phyloP scores from a whole-genome alignment of 2,797 vertebrate species.

The Xyrichtys novacula region DNA sequence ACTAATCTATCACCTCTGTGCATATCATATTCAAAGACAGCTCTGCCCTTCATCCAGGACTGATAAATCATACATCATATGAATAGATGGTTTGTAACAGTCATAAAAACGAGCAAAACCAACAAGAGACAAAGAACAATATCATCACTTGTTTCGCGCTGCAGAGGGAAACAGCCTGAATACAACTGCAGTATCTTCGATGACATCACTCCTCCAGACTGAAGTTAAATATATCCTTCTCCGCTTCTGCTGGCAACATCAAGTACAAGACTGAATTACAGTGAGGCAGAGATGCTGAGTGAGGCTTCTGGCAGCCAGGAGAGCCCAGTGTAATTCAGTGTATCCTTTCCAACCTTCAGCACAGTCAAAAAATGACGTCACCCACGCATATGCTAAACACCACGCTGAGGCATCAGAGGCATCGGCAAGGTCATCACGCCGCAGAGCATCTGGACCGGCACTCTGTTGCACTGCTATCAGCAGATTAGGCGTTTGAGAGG shows the following conservation, averaged over 20 bases:
- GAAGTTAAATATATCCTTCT: slow-evolving; percentile 77
- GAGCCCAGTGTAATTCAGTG: slow-evolving; percentile 76
- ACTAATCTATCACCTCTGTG: slow-evolving; percentile 59
- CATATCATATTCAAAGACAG: slow-evolving; percentile 57
- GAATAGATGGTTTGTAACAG: slow-evolving; percentile 25
- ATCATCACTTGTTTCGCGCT: slow-evolving; percentile 46
- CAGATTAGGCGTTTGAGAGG: slow-evolving; percentile 60
- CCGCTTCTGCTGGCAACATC: slow-evolving; percentile 75
- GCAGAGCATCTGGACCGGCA: slow-evolving; percentile 84
- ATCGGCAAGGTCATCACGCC: slow-evolving; percentile 84
- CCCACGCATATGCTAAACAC: slow-evolving; percentile 84
- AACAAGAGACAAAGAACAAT: slow-evolving; percentile 51
- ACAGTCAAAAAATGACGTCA: slow-evolving; percentile 81
- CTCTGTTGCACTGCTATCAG: slow-evolving; percentile 61
- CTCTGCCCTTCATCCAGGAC: slow-evolving; percentile 33
- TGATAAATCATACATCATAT: slow-evolving; percentile 61
- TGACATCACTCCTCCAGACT: slow-evolving; percentile 73
- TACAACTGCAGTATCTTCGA: slow-evolving; percentile 65
- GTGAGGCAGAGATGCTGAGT: slow-evolving; percentile 79
- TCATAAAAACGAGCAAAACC: slow-evolving; percentile 18
- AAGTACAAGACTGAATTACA: slow-evolving; percentile 77
- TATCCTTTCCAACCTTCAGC: slow-evolving; percentile 81
- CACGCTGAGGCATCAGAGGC: slow-evolving; percentile 77
- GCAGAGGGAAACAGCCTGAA: slow-evolving; percentile 42
- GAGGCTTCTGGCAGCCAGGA: slow-evolving; percentile 80